Base-by-base conservation (phyloP, 2,113 vertebrate species). In the Chionodraco myersi region DNA sequence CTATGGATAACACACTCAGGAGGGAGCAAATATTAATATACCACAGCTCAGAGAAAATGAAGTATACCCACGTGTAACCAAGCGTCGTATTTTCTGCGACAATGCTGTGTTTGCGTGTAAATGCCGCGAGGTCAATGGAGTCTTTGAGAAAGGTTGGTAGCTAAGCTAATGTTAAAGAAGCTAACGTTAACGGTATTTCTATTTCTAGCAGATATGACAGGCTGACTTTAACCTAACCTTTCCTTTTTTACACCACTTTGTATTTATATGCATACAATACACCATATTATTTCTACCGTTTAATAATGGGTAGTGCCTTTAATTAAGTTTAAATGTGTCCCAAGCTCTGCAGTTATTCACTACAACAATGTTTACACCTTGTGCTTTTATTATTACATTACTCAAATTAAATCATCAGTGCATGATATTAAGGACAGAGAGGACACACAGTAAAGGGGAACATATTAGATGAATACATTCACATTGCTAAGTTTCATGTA, bases 111-210 rank as follows among this genome's bases (percentile, higher is more conserved):
- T 44, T 79, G 45, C 41, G 78, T 3, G 34, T 56, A 0, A 82
- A 73, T 11, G 47, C 23, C 53, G 58, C 21, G 48, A 89, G 69
- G 70, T 59, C 85, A 62, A 65, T 86, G 18, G 0, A 12, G 45
- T 86, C 78, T 44, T 72, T 92, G 52, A 75, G 34, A 2, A 92
- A 94, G 94, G 94, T 94, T 1, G 52, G 88, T 81, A 5, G 76
- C 65, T 69, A 47, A 83, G 77, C 68, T 80, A 78, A 56, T n/a
- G 14, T 3, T 10, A 14, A 41, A 12, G 26, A 14, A 63, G 67
- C 64, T 59, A 59, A 36, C 26, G 30, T 21, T 30, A 14, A 41
- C 36, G 36, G 36, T 41, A 41, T 41, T 41, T 41, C 36, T 41
- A 41, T 41, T 41, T 14, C 10, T 6, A 13, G 11, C 18, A 9